Evolutionary conservation across 2,888 invertebrate genomes (phyloP), one percentile per base, ranked within the genome.

Genomic region (Andrena fulva): DNA sequence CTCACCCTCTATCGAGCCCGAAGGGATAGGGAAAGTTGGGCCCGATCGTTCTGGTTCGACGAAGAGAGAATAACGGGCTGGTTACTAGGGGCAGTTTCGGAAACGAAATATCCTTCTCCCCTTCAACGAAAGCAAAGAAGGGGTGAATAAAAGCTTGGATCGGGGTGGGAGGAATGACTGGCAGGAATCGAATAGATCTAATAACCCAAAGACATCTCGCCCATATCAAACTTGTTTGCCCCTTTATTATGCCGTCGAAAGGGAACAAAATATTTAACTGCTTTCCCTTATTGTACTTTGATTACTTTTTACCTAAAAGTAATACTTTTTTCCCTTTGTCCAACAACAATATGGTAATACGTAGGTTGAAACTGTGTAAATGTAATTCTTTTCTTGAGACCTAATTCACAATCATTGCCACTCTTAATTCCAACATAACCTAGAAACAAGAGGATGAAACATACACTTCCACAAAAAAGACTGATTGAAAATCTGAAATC

Each of bases 141-240:
- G 79, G 72, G 63, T 52, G 84, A 77, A 80, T 83, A 83, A 85
- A 87, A 83, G 80, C 67, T 67, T 29, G 71, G 50, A 35, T 62
- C 27, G 73, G 35, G 66, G 60, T 1, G 8, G 77, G 35, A 64
- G 48, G 78, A 50, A 75, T 31, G 74, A 77, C 48, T 68, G 76
- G 79, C 69, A 66, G 60, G 88, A 87, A 87, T 87, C 81, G 86
- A 89, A 87, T 91, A 84, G 89, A 86, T 84, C 89, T 88, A 89
- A 89, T 90, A 90, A 91, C 90, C 89, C 89, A 89, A 89, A 89
- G 84, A 88, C 84, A 89, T 88, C 88, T 84, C 67, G 71, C 29
- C 50, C 50, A 27, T 29, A 50, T 27, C n/a, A 27, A 8, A 29
- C 64, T 31, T 31, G 62, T 73, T 52, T 48, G 50, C 48, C 20